A percentile compares a stretch with the other conserved stretches of the same genome.
Evolutionary conservation across 2,113 vertebrate species (phyloP).

Genomic region (Tenebrosternarchus preto): DNA sequence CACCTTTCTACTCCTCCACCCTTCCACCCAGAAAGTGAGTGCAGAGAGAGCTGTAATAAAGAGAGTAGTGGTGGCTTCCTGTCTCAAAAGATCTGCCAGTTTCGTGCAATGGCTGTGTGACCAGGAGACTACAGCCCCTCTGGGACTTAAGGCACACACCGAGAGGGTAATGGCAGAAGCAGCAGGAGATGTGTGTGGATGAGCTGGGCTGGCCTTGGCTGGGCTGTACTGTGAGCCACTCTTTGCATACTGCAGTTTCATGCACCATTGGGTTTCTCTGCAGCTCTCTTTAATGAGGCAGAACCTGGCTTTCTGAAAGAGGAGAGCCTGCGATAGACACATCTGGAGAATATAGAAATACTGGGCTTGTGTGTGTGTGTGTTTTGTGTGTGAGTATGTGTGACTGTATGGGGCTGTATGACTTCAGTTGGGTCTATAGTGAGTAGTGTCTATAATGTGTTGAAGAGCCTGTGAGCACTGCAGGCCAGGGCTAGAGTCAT

Average conservation of each 20-base stretch:
- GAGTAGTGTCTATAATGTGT: conserved; percentile 35
- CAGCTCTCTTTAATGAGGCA: conserved; percentile 47
- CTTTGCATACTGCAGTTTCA: conserved; percentile 32
- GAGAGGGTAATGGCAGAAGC: background rate
- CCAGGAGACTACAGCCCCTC: background rate
- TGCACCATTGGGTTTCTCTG: conserved; percentile 26
- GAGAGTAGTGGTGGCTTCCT: background rate
- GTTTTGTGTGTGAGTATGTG: background rate
- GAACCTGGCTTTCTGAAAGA: conserved; percentile 36
- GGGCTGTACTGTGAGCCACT: background rate
- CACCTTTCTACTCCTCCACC: too few species aligned
- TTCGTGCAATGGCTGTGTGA: background rate
- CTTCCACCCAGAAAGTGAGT: too few species aligned
- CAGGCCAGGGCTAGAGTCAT: conserved; percentile 45
- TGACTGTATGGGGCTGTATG: too few species aligned
- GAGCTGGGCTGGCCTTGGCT: background rate
- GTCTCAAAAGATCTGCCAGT: background rate
- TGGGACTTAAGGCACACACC: background rate
- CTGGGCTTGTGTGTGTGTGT: conserved; percentile 11
- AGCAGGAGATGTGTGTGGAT: background rate
- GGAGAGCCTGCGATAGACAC: conserved; percentile 10
- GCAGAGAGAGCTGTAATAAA: background rate
- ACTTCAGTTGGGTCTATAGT: conserved; percentile 25
- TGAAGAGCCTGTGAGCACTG: conserved; percentile 32
- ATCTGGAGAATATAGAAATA: conserved; percentile 38